Percentiles rank a stretch among this genome's conserved stretches.
These are phyloP conservation scores for Sinelater perroti DNA, from an alignment of 2,888 invertebrate genomes.

Conservation along the genomic window DNA sequence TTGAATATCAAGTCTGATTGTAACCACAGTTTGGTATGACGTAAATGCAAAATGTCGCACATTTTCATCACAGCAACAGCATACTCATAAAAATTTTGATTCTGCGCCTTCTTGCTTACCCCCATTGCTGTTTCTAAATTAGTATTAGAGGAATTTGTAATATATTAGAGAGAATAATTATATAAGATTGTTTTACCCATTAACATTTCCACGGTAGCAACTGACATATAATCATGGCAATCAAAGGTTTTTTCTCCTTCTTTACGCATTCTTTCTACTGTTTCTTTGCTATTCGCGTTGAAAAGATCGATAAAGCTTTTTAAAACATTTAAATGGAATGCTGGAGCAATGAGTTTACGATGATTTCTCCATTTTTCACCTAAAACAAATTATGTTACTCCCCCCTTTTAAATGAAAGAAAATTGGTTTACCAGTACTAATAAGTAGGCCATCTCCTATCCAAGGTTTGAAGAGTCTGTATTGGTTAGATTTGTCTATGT, in stretches of 20 bases:
- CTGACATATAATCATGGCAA: conserved; percentile 63
- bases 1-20: conserved; percentile 61
- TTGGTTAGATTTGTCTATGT: conserved; percentile 82
- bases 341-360: conserved; percentile 64
- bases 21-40: conserved; percentile 62
- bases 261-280: conserved; percentile 56
- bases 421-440: conserved; percentile 72
- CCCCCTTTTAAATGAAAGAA: background rate
- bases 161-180: background rate
- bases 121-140: conserved; percentile 70
- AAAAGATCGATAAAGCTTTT: conserved; percentile 64
- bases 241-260: conserved; percentile 62
- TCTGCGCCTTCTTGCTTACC: conserved; percentile 59
- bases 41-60: conserved; percentile 65
- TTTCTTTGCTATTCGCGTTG: conserved; percentile 60
- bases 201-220: conserved; percentile 64
- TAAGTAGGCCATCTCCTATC: conserved; percentile 83
- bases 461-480: conserved; percentile 84
- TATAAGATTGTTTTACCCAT: conserved; percentile 50
- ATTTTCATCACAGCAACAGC: conserved; percentile 67
- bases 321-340: conserved; percentile 63
- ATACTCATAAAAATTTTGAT: conserved; percentile 64
- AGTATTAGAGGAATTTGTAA: background rate
- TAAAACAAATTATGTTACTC: conserved; percentile 40
- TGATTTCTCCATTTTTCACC: conserved; percentile 64